phyloP scores from a whole-genome alignment of 2,797 vertebrate genomes.

The Malacoctenus gilli region DNA sequence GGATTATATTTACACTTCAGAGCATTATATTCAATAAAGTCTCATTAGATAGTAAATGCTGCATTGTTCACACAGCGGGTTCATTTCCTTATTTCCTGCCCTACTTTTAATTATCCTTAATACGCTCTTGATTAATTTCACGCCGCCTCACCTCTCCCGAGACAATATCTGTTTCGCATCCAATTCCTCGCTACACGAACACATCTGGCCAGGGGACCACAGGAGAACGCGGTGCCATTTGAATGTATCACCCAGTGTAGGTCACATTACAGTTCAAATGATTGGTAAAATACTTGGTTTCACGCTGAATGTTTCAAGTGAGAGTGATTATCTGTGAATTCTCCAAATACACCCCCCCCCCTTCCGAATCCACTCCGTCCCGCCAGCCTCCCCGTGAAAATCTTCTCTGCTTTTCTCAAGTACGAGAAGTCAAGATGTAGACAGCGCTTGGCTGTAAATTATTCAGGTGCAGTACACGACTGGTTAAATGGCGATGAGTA shows the following conservation, averaged over 20 bases:
- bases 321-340: constrained; percentile 7
- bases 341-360: constrained; percentile 4
- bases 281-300: neutral
- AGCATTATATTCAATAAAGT: neutral
- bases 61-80: neutral
- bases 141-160: too few species aligned
- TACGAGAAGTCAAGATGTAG: constrained; percentile 31
- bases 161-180: neutral
- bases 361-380: neutral
- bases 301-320: too few species aligned
- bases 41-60: neutral
- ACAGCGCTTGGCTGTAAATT: constrained; percentile 54
- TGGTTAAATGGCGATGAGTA: constrained; percentile 66
- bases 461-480: constrained; percentile 61
- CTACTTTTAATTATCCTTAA: neutral
- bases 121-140: neutral
- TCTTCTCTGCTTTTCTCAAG: constrained; percentile 6
- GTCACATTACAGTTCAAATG: too few species aligned
- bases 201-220: neutral
- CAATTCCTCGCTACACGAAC: too few species aligned
- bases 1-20: neutral
- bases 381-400: too few species aligned
- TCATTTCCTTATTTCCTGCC: neutral
- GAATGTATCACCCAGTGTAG: neutral
- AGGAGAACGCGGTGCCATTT: neutral